Evolutionary conservation across 2,888 invertebrate species (phyloP), one percentile per base, ranked within the genome.

Genomic region (Endotricha flammealis): DNA sequence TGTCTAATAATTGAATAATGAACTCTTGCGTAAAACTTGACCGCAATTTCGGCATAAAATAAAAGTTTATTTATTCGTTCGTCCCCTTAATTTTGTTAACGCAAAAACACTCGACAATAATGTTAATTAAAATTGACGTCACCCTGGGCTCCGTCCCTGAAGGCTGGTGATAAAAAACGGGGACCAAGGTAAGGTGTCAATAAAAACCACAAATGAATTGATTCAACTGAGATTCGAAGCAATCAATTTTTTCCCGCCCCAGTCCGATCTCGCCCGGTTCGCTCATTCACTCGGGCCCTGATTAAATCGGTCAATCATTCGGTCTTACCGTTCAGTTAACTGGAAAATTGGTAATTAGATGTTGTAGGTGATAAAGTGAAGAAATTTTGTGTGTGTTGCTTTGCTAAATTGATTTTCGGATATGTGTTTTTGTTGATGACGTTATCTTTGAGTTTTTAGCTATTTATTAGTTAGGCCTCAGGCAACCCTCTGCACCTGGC

Each of bases 271-370:
- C 37, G 46, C 53, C 49, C 52, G 62, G 61, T 59, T 49, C 54
- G 59, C 60, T 72, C 76, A 70, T 69, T 75, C 75, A 66, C 63
- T 66, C 69, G 50, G 59, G 64, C 55, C 57, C 65, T 76, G 79
- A 81, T 80, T 79, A 74, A 72, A 76, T 70, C 76, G 82, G 79
- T 80, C 79, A 78, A 81, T 82, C 80, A 81, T 74, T 77, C 65
- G 65, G 72, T 73, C 76, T 79, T 65, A 74, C 77, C 68, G 76
- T 80, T 74, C 81, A 77, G 63, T 77, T 75, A 76, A 68, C 81
- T 78, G 82, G 81, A 83, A 83, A 83, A 83, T 83, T 81, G 73
- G 80, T 79, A 82, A 81, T 82, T 80, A 80, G 72, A 70, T 71
- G 61, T 59, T 59, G 59, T 64, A 72, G 71, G 77, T 77, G 79